Evolutionary conservation across 2,797 vertebrate species (phyloP), one percentile per base, ranked within the genome.

Genomic region (Gallirallus australis): DNA sequence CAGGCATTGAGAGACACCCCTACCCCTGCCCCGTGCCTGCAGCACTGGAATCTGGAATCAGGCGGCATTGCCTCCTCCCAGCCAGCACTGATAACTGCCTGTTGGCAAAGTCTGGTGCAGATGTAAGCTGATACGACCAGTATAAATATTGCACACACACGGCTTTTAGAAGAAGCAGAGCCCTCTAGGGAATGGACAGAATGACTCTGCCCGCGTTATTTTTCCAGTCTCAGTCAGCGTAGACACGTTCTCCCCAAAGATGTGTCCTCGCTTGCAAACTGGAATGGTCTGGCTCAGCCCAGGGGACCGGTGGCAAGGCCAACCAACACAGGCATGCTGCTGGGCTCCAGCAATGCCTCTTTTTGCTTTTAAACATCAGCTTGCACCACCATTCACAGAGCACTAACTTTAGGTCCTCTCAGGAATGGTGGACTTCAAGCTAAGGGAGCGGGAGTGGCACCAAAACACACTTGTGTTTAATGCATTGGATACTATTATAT

Each of bases 31-130:
- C 31, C 9, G 24, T 89, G 82, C 73, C 84, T 61, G 64, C 21
- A 23, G 45, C 13, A 5, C 57, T 65, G 77, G 94, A 93, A 95
- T 94, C 81, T 33, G 78, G 93, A 82, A 20, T 63, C 50, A 10
- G 31, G 25, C 3, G 2, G 37, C 15, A 1, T 18, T 64, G 56
- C 37, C 48, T 81, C 48, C 61, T 77, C 48, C 50, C 59, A 61
- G 40, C 31, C 70, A 47, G 40, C 39, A 2, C 27, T 15, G 52
- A 20, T 23, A 69, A 59, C 71, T n/a, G 23, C 76, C 40, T 73
- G 76, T 52, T 73, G 76, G 80, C 42, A 15, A 40, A 59, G 61
- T 7, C 73, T 71, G 54, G 33, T 0, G 0, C 54, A 61, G 54
- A 53, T 77, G 25, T 53, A 73, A 87, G 52, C 21, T 28, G 70